Percentiles rank a stretch among this genome's conserved stretches.
Conservation (phyloP, 2,888 invertebrate species). For the Steinernema hermaphroditum region DNA sequence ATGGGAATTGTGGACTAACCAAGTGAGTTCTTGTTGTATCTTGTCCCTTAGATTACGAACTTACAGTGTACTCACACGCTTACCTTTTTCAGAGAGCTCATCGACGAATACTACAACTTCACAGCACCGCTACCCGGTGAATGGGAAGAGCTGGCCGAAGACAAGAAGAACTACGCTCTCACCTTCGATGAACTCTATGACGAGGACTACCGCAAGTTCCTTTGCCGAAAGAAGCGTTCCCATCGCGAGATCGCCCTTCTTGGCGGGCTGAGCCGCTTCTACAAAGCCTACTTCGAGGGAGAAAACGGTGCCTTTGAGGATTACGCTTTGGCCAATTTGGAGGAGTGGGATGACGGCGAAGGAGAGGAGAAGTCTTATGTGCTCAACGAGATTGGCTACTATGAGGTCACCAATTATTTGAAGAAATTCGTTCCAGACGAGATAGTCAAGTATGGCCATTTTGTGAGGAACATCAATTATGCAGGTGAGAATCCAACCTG, state of each 20-base stretch:
- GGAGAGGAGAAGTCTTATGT: slow-evolving; percentile 53
- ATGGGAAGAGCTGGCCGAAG: slow-evolving; percentile 37
- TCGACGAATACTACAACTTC: slow-evolving; percentile 37
- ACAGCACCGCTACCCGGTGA: slow-evolving; percentile 34
- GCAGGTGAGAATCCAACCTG: no score
- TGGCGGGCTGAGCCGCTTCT: slow-evolving; percentile 53
- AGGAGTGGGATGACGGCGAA: slow-evolving; percentile 58
- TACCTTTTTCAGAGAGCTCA: slow-evolving; percentile 23
- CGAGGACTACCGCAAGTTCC: slow-evolving; percentile 10
- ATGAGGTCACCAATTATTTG: slow-evolving; percentile 52
- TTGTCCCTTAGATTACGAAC: no score
- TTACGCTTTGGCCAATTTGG: slow-evolving; percentile 50
- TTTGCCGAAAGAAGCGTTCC: slow-evolving; percentile 41
- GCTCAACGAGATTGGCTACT: slow-evolving; percentile 54
- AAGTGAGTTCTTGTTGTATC: no score
- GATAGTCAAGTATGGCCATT: slow-evolving; percentile 48
- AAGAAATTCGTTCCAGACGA: slow-evolving; percentile 38
- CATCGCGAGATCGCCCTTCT: slow-evolving; percentile 46
- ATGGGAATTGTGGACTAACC: neutral
- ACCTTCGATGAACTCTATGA: slow-evolving; percentile 40
- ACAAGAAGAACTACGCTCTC: slow-evolving; percentile 33
- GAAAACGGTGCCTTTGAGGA: slow-evolving; percentile 54
- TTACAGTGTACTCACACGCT: no score
- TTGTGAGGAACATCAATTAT: slow-evolving; percentile 51
- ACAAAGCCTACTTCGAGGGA: slow-evolving; percentile 58